phyloP scores from a whole-genome alignment of 2,888 invertebrate species.

The Lissonota sp. region DNA sequence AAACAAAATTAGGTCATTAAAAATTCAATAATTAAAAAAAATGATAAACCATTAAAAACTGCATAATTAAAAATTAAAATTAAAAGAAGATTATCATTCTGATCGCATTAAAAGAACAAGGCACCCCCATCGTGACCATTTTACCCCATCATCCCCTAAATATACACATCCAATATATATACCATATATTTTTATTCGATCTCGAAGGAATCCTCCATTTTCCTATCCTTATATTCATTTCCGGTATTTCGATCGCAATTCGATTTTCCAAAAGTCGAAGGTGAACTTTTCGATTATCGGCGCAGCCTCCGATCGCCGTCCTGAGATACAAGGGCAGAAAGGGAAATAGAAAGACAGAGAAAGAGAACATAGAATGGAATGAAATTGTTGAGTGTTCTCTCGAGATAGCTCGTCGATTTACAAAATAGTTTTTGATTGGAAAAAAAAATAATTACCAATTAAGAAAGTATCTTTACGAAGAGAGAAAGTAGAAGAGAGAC shows the following conservation, averaged over 20 bases:
- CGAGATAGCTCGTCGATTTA: constrained; percentile 7
- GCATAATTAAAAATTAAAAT: too few species aligned
- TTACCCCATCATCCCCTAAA: too few species aligned
- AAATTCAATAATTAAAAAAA: too few species aligned
- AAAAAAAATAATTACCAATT: constrained; percentile 48
- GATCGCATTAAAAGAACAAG: too few species aligned
- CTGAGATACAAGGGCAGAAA: neutral
- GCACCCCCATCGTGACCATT: too few species aligned
- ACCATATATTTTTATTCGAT: neutral
- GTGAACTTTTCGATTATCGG: constrained; percentile 49
- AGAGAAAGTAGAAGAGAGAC: neutral
- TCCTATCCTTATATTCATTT: constrained; percentile 29
- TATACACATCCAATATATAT: too few species aligned
- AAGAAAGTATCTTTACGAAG: neutral
- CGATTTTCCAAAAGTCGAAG: constrained; percentile 43
- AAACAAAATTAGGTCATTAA: too few species aligned
- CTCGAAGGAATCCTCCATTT: constrained; percentile 15
- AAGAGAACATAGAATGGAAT: constrained; percentile 3
- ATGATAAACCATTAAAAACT: too few species aligned
- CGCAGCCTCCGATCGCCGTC: neutral
- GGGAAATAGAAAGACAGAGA: neutral
- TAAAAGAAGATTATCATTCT: too few species aligned
- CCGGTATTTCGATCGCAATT: constrained; percentile 37
- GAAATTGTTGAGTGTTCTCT: constrained; percentile 40
- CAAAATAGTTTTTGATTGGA: constrained; percentile 43